Evolutionary conservation across 2,113 vertebrate genomes (phyloP).

Genomic region (Zosterops lateralis): DNA sequence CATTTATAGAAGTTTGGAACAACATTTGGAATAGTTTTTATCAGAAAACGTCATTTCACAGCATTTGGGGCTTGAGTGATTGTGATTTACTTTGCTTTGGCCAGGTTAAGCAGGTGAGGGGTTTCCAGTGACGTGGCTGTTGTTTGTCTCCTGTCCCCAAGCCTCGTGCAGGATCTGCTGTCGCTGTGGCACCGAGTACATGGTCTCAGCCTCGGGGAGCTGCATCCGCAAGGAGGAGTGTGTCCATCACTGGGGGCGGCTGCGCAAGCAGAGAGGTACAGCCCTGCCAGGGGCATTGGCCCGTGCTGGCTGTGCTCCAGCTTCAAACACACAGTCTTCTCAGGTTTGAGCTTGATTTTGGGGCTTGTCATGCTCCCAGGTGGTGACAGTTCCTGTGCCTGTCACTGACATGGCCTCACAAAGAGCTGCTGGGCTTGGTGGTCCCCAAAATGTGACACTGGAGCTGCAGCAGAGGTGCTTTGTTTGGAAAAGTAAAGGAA

Average conservation of each 20-base stretch:
- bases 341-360: neutral
- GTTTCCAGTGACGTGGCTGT: neutral
- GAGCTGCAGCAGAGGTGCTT: neutral
- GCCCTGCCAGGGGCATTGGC: neutral
- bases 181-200: constrained; percentile 90
- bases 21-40: neutral
- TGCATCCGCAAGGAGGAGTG: constrained; percentile 92
- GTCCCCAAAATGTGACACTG: accelerated
- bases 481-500: neutral
- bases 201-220: constrained; percentile 82
- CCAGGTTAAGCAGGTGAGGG: neutral
- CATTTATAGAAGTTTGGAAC: neutral
- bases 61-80: neutral
- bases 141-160: constrained; percentile 27
- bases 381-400: neutral
- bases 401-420: neutral
- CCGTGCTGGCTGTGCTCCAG: neutral
- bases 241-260: constrained; percentile 87
- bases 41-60: accelerated
- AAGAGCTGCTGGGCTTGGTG: accelerated
- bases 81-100: neutral
- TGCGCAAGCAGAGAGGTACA: constrained; percentile 87
- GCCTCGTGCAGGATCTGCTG: constrained; percentile 89
- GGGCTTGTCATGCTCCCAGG: accelerated
- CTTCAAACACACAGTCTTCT: accelerated